These are phyloP conservation scores for Leptopilina clavipes DNA, from an alignment of 1,140 invertebrate species.

Conservation along the genomic window DNA sequence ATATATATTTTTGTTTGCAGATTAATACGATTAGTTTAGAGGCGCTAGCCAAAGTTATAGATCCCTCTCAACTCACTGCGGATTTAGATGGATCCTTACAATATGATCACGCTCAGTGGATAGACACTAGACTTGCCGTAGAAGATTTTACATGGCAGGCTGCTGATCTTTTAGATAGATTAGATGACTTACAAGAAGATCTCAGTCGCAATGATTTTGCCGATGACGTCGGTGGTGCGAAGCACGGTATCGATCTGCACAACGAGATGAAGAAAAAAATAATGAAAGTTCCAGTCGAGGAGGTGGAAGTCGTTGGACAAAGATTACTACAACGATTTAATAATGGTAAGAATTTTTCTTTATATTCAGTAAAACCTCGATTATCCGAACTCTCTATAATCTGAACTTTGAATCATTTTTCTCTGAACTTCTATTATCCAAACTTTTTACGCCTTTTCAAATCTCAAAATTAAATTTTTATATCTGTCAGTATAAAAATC, in stretches of 20 bases:
- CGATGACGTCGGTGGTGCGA: conserved; percentile 92
- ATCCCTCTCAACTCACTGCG: conserved; percentile 91
- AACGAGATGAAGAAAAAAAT: conserved; percentile 96
- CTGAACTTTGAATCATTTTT: too few relatives aligned
- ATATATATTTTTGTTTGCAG: conserved; percentile 74
- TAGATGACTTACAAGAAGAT: conserved; percentile 94
- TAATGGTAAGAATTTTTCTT: conserved; percentile 51
- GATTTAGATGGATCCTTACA: conserved; percentile 95
- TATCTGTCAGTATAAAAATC: too few relatives aligned
- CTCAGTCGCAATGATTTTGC: conserved; percentile 92
- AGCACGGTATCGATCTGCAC: conserved; percentile 93
- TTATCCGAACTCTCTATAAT: too few relatives aligned
- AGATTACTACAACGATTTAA: conserved; percentile 79
- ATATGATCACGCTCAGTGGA: conserved; percentile 98
- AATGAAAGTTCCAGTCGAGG: conserved; percentile 93
- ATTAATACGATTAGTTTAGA: conserved; percentile 97
- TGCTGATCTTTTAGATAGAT: conserved; percentile 90
- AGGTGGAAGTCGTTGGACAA: conserved; percentile 87
- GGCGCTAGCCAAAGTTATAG: conserved; percentile 92
- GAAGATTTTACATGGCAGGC: conserved; percentile 98
- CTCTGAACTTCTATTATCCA: too few relatives aligned
- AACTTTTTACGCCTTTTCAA: too few relatives aligned
- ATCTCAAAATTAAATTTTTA: too few relatives aligned
- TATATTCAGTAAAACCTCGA: too few relatives aligned
- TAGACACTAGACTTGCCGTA: conserved; percentile 92